Evolutionary conservation across 2,797 vertebrate genomes (phyloP).

Genomic region (Sebastes miniatus): DNA sequence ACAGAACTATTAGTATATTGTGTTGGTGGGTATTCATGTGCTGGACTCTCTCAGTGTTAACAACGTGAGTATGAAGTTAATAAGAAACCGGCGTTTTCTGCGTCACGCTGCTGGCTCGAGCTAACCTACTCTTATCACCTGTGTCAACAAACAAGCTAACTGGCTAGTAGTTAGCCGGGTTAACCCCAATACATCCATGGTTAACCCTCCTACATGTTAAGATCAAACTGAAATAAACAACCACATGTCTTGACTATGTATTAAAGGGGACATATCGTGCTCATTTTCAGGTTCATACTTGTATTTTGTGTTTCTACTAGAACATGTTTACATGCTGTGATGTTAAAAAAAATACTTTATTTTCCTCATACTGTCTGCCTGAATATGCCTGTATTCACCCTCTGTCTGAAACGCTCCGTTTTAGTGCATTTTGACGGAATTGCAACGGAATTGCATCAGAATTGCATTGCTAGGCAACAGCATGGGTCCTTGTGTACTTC

Average conservation of each 20-base stretch:
- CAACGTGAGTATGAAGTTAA: not conserved
- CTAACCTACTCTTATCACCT: not conserved
- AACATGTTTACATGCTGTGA: too few species aligned
- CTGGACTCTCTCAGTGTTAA: not conserved
- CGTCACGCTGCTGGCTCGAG: constrained; percentile 6
- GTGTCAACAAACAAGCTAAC: not conserved
- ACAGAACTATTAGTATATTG: not conserved
- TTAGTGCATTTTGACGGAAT: too few species aligned
- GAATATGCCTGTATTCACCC: too few species aligned
- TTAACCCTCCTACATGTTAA: not conserved
- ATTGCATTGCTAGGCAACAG: rapidly evolving
- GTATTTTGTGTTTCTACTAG: too few species aligned
- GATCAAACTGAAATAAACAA: not conserved
- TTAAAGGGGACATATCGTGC: rapidly evolving
- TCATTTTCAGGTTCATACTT: too few species aligned
- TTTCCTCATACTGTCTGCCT: too few species aligned
- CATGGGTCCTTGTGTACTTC: too few species aligned
- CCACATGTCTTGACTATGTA: not conserved
- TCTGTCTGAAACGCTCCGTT: too few species aligned
- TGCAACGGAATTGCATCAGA: too few species aligned
- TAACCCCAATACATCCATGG: too few species aligned
- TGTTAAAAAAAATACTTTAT: too few species aligned
- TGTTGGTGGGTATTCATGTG: rapidly evolving
- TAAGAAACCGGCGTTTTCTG: not conserved
- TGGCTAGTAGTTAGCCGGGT: not conserved